These are phyloP conservation scores for Ophion costatus DNA, from an alignment of 2,888 invertebrate species.

Conservation along the genomic window DNA sequence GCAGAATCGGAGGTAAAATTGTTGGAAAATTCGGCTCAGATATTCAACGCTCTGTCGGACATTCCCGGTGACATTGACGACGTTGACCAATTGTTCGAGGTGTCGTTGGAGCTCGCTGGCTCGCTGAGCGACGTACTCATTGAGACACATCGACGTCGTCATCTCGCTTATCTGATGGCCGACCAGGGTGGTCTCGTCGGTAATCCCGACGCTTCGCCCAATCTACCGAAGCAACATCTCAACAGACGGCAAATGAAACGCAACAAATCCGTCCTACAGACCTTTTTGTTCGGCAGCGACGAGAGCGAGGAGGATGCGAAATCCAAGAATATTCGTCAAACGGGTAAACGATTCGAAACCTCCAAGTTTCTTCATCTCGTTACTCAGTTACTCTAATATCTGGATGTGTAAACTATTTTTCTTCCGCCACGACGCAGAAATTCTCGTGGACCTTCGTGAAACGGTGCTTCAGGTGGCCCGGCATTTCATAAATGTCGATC, in stretches of 20 bases:
- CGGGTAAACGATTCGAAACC: slow-evolving; percentile 83
- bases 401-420: not conserved
- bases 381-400: not conserved
- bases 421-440: slow-evolving; percentile 85
- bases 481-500: slow-evolving; percentile 97
- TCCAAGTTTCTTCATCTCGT: not conserved
- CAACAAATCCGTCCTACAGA: slow-evolving; percentile 95
- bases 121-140: slow-evolving; percentile 93
- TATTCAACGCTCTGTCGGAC: slow-evolving; percentile 98
- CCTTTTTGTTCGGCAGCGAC: slow-evolving; percentile 93
- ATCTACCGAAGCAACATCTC: slow-evolving; percentile 96
- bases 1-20: slow-evolving; percentile 91
- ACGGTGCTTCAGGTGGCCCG: slow-evolving; percentile 96
- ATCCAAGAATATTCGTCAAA: slow-evolving; percentile 98
- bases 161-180: slow-evolving; percentile 98
- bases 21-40: slow-evolving; percentile 97
- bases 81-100: slow-evolving; percentile 93
- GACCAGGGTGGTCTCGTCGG: slow-evolving; percentile 97
- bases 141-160: slow-evolving; percentile 95
- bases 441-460: slow-evolving; percentile 98
- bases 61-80: slow-evolving; percentile 97
- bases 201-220: slow-evolving; percentile 94
- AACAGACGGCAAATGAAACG: slow-evolving; percentile 95
- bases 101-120: slow-evolving; percentile 90
- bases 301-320: slow-evolving; percentile 92